Percentiles rank a stretch among this genome's conserved stretches.
phyloP scores from a whole-genome alignment of 2,888 invertebrate genomes.

The Thysanoteuthis rhombus region DNA sequence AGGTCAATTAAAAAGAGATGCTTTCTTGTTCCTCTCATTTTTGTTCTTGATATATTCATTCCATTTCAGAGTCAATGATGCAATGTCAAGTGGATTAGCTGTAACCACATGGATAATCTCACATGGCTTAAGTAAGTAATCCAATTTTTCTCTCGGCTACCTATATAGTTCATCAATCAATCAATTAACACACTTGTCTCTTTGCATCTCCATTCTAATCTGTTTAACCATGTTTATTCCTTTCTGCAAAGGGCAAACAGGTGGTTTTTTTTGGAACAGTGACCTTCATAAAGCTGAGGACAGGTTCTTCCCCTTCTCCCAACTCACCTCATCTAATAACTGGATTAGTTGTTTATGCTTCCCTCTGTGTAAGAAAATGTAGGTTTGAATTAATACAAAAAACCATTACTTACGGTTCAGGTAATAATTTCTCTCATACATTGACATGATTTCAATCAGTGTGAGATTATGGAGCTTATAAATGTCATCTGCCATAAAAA shows the following conservation, averaged over 20 bases:
- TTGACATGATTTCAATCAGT: neutral
- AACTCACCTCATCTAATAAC: too few relatives aligned
- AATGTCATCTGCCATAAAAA: neutral
- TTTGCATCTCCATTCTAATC: neutral
- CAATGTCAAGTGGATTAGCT: constrained; percentile 29
- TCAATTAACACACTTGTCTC: constrained; percentile 1
- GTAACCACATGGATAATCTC: constrained; percentile 30
- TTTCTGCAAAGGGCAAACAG: neutral
- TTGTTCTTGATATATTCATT: neutral
- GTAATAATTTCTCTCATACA: neutral
- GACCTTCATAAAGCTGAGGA: neutral
- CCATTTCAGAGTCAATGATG: constrained; percentile 25
- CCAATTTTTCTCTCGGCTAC: neutral
- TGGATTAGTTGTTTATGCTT: too few relatives aligned
- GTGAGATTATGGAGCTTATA: neutral
- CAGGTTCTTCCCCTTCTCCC: neutral
- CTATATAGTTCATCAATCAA: neutral
- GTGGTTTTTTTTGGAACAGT: neutral
- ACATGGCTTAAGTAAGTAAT: constrained; percentile 31
- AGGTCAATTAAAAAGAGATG: too few relatives aligned
- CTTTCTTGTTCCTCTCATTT: too few relatives aligned
- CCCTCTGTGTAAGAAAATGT: neutral
- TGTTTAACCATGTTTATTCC: neutral
- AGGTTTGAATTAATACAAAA: neutral
- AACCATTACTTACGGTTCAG: neutral